Evolutionary conservation across 2,113 vertebrate genomes (phyloP).

Genomic region (Baryphthengus martii): DNA sequence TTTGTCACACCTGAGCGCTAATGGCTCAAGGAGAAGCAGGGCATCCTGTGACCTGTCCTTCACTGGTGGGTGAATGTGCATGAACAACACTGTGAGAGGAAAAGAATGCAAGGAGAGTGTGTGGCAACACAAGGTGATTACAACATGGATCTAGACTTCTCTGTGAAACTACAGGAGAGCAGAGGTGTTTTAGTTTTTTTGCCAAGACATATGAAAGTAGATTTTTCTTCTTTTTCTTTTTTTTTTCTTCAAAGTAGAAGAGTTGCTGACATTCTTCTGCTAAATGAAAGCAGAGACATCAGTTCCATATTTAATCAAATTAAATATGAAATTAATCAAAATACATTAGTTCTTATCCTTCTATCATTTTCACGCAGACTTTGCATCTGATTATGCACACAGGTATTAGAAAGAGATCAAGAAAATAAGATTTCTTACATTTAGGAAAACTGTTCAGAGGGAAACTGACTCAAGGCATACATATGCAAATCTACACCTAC

Average conservation of each 20-base stretch:
- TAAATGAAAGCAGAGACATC: not conserved
- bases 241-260: not conserved
- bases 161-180: not conserved
- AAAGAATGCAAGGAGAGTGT: not conserved
- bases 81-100: fast-evolving
- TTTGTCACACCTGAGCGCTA: not conserved
- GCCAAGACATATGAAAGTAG: not conserved
- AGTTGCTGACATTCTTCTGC: not conserved
- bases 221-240: not conserved
- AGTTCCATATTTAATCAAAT: not conserved
- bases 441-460: not conserved
- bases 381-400: not conserved
- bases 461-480: not conserved
- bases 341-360: not conserved
- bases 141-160: not conserved
- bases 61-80: not conserved
- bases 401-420: not conserved
- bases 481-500: not conserved
- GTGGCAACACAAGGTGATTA: not conserved
- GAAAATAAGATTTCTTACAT: not conserved
- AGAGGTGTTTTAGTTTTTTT: too few relatives aligned
- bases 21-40: not conserved
- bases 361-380: not conserved
- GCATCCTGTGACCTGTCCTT: not conserved
- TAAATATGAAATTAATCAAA: not conserved